Base-by-base conservation (phyloP, 2,888 invertebrate species). In the Piscicola geometra region DNA sequence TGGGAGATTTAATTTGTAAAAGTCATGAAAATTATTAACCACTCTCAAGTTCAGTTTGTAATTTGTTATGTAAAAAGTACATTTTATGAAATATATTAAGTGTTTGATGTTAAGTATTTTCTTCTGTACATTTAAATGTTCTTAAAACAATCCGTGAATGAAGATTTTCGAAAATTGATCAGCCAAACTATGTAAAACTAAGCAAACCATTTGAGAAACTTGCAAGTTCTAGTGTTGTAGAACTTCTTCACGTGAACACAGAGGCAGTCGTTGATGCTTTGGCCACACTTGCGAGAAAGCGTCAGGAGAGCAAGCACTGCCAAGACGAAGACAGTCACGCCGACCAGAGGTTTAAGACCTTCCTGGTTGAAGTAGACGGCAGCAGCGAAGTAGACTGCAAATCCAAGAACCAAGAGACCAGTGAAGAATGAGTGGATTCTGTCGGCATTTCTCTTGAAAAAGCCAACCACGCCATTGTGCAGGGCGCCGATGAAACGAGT, bases 351-450 rank as follows among this genome's bases (percentile, higher is more conserved):
- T 25, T 33, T 1, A 0, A 71, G 50, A 9, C 67, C 71, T 33
- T 36, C n/a, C 35, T 18, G 32, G 52, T 56, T 71, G 28, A 41
- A 71, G 71, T 56, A 68, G 12, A 77, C 5, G 28, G 78, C 78
- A 56, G 69, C 68, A 28, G 56, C 68, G 73, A 78, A 78, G 74
- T 78, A 78, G 47, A 76, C 73, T 47, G 50, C 52, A 68, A 67
- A 78, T 30, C 69, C 74, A 2, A 77, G n/a, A 28, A 68, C 56
- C 9, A 76, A 28, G 3, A 77, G 12, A 25, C 21, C 47, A 50
- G 71, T 28, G 41, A 76, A 36, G 28, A 66, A n/a, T 21, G 72
- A 50, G n/a, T 76, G 71, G 70, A 78, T 52, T 28, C 32, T 18
- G 25, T 64, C 25, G 25, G 35, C 30, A 21, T 68, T 32, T 33